A percentile compares a stretch with the other conserved stretches of the same genome.
phyloP scores from a whole-genome alignment of 2,888 invertebrate species.

The Synergus japonicus region DNA sequence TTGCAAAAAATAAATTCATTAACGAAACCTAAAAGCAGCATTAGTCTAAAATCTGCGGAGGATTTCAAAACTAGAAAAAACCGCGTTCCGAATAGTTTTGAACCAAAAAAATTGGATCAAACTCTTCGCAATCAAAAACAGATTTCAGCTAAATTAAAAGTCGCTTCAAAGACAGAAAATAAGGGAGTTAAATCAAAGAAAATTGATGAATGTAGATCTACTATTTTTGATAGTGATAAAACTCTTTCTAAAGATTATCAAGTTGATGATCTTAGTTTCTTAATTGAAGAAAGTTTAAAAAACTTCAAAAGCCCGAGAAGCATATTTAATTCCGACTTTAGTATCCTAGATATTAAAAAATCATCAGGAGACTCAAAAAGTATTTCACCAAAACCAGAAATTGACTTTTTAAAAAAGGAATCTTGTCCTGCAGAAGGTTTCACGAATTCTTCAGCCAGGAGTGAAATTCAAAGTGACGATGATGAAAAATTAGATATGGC shows the following conservation, averaged over 20 bases:
- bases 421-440: background rate
- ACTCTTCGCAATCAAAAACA: background rate
- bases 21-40: background rate
- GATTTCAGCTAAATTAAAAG: background rate
- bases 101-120: background rate
- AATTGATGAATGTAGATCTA: slow-evolving; percentile 50
- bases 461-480: slow-evolving; percentile 9
- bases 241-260: slow-evolving; percentile 10
- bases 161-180: slow-evolving; percentile 26
- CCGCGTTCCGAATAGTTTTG: background rate
- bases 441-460: background rate
- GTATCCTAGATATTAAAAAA: slow-evolving; percentile 46
- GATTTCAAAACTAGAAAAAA: background rate
- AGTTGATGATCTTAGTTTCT: slow-evolving; percentile 47
- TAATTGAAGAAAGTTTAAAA: slow-evolving; percentile 57
- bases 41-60: background rate
- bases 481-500: slow-evolving; percentile 13
- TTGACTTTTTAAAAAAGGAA: background rate
- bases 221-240: slow-evolving; percentile 44
- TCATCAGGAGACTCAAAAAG: slow-evolving; percentile 6
- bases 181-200: slow-evolving; percentile 43
- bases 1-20: background rate
- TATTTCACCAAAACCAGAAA: background rate
- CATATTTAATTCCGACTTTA: slow-evolving; percentile 56
- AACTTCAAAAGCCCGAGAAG: slow-evolving; percentile 54